Percentiles rank a stretch among this genome's conserved stretches.
Evolutionary conservation across 92 coral and sea anemone species (phyloP).

Genomic region (Montipora capitata): DNA sequence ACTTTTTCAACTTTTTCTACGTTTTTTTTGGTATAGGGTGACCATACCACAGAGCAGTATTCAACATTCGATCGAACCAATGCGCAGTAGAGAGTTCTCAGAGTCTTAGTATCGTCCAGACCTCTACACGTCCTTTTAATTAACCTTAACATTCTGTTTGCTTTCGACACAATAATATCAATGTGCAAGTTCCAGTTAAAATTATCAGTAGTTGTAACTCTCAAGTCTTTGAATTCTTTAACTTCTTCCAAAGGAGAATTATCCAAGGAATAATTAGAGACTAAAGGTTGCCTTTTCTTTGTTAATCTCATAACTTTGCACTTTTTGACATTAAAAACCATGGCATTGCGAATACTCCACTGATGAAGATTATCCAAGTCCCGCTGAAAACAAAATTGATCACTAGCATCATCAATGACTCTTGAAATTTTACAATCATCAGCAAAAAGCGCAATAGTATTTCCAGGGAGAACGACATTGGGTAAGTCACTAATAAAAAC

Average conservation of each 20-base stretch:
- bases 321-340: slow-evolving; percentile 63
- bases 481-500: slow-evolving; percentile 47
- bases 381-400: slow-evolving; percentile 36
- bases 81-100: slow-evolving; percentile 55
- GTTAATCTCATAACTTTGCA: slow-evolving; percentile 32
- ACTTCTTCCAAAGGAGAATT: slow-evolving; percentile 49
- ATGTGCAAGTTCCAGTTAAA: slow-evolving; percentile 47
- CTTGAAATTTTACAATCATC: slow-evolving; percentile 37
- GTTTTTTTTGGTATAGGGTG: slow-evolving; percentile 14
- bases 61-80: slow-evolving; percentile 48
- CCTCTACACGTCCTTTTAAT: slow-evolving; percentile 38
- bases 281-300: slow-evolving; percentile 47
- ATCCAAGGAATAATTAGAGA: slow-evolving; percentile 32
- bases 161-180: slow-evolving; percentile 50
- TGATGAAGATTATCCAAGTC: slow-evolving; percentile 51
- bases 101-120: slow-evolving; percentile 45
- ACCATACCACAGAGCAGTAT: slow-evolving; percentile 22
- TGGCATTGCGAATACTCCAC: slow-evolving; percentile 56
- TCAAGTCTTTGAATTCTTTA: slow-evolving; percentile 44
- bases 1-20: slow-evolving; percentile 28
- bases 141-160: slow-evolving; percentile 36
- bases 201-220: slow-evolving; percentile 44
- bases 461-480: slow-evolving; percentile 52
- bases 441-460: not conserved
- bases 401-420: slow-evolving; percentile 38